Conservation (phyloP, 2,888 invertebrate species). For the Automeris io region DNA sequence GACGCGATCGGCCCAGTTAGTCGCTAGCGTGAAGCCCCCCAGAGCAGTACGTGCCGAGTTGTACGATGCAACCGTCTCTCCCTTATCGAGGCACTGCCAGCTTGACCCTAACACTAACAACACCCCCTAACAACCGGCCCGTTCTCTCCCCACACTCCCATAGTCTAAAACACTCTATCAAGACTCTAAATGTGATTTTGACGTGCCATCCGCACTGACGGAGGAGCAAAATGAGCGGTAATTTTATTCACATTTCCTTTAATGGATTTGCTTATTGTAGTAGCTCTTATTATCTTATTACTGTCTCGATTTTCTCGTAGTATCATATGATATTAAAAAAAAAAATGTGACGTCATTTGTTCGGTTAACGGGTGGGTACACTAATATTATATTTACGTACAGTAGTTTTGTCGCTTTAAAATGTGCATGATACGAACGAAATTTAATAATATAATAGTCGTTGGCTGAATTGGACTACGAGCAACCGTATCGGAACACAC, state of each 20-base stretch:
- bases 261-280: constrained; percentile 75
- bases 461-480: constrained; percentile 48
- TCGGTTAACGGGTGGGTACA: constrained; percentile 74
- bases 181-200: constrained; percentile 53
- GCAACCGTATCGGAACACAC: constrained; percentile 46
- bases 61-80: too few species aligned
- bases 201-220: constrained; percentile 63
- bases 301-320: constrained; percentile 74
- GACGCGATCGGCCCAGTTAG: too few species aligned
- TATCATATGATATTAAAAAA: constrained; percentile 49
- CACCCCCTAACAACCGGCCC: constrained; percentile 19
- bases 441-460: constrained; percentile 39
- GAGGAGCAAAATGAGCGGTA: constrained; percentile 65
- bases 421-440: constrained; percentile 63
- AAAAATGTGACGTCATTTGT: constrained; percentile 45
- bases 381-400: constrained; percentile 74
- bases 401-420: constrained; percentile 75
- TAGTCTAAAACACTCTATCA: constrained; percentile 38
- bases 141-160: constrained; percentile 20
- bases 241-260: constrained; percentile 69
- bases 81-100: too few species aligned
- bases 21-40: too few species aligned
- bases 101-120: background rate
- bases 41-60: too few species aligned
- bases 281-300: constrained; percentile 69